Evolutionary conservation across 2,113 vertebrate species (phyloP), one percentile per base, ranked within the genome.

Genomic region (Cyprinodon variegatus): DNA sequence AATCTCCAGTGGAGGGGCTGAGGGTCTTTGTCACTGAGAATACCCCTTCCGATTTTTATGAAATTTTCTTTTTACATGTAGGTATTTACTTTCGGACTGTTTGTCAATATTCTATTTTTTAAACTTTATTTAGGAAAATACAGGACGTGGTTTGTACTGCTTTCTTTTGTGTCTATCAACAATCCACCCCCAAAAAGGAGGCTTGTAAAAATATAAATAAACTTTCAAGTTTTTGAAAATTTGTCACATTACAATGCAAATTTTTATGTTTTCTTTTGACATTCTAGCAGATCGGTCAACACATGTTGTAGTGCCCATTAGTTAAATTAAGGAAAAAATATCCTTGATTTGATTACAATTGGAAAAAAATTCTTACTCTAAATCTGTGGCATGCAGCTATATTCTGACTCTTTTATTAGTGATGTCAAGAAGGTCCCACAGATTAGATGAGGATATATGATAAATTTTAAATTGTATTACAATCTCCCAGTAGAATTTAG

Each of bases 151-250:
- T 81, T 83, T 74, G 77, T 81, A 81, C 79, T 82, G 3, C 46
- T 74, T 90, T 79, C 61, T 68, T 60, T 64, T 76, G 61, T 66
- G 70, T 75, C 75, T 70, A 11, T 17, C 77, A 82, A 88, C 83
- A 82, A 86, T 86, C 88, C 73, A 84, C 68, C 60, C 43, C 46
- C 22, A 62, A 63, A 39, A 84, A 71, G 61, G 50, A 20, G 20
- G 7, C 50, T 20, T 15, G 7, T 57, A n/a, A 57, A 3, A 57
- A 20, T 57, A 57, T 57, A 2, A 9, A 3, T 10, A n/a, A 6
- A 53, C 17, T 20, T 57, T 57, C 6, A 20, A 57, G 17, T 57
- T 45, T 45, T 45, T 45, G 3, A 12, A 10, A n/a, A 8, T 57
- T 57, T 57, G 17, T 57, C 50, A n/a, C 7, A 8, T 20, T 20